Evolutionary conservation across 1,140 invertebrate species (phyloP), one percentile per base, ranked within the genome.

Genomic region (Alviniconcha marisindica): DNA sequence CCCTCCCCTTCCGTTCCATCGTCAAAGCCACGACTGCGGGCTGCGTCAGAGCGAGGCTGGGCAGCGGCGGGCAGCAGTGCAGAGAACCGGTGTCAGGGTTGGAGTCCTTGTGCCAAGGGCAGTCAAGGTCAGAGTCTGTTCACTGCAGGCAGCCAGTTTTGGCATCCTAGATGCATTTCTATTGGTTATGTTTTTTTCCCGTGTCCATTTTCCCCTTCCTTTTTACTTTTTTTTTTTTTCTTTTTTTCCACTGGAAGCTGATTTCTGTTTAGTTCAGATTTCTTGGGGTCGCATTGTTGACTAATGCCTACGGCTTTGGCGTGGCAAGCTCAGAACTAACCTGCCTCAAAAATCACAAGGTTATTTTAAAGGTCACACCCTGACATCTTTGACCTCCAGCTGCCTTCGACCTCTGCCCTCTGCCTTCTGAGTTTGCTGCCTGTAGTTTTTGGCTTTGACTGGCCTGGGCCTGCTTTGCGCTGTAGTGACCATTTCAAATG

Each of bases 301-400:
- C 56, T 80, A 79, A 79, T 28, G 78, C 48, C 77, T 78, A 33
- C 5, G 33, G 73, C 31, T 69, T 69, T 44, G 60, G 5, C 40
- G 38, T 42, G 56, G 12, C 54, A 38, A 42, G 73, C 56, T 78
- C 51, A n/a, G n/a, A 40, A 80, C 78, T 80, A 80, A 80, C 78
- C 36, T 78, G 54, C n/a, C 24, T 31, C 28, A 77, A 36, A 78
- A 18, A 21, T 78, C 21, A 24, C 31, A 28, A 54, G 33, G 28
- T 71, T 71, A 2, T 18, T 71, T 71, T 71, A 33, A 36, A 33
- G 38, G 42, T n/a, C 1, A 51, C 73, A 12, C 28, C 73, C 40
- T 76, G 73, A 51, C 73, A n/a, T 76, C 73, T 40, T 76, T 54
- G 24, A 51, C 73, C 73, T 76, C 44, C 51, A 24, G 31, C 73